Evolutionary conservation across 2,888 invertebrate species (phyloP).

Genomic region (Blomia tropicalis): DNA sequence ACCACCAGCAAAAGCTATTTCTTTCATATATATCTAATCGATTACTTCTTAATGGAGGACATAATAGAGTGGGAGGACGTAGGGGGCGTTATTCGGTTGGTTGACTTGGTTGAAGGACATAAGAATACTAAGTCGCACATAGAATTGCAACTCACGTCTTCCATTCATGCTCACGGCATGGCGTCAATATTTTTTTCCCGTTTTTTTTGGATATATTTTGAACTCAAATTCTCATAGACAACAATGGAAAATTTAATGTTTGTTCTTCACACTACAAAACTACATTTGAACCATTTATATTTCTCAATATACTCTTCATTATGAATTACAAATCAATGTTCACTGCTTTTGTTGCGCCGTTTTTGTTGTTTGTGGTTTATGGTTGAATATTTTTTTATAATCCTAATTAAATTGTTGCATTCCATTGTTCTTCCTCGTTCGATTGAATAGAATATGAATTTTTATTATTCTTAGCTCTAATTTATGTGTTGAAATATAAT

Average conservation of each 20-base stretch:
- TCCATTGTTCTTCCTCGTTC: too few species aligned
- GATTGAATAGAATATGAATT: conserved; percentile 1
- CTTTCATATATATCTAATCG: background rate
- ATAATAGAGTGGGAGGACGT: background rate
- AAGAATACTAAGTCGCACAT: conserved; percentile 9
- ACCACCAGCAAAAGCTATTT: too few species aligned
- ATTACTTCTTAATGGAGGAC: conserved; percentile 2
- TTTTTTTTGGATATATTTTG: background rate
- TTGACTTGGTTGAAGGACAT: too few species aligned
- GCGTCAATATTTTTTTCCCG: background rate
- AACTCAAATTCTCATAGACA: background rate
- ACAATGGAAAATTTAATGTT: background rate
- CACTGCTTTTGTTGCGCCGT: too few species aligned
- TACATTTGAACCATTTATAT: too few species aligned
- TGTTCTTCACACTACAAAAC: background rate
- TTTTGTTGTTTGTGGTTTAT: too few species aligned
- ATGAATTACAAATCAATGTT: too few species aligned
- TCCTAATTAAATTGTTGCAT: too few species aligned
- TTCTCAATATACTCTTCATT: too few species aligned
- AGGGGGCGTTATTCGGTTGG: too few species aligned
- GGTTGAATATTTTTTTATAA: too few species aligned
- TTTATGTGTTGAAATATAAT: too few species aligned
- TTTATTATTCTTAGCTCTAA: conserved; percentile 4
- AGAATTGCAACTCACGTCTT: conserved; percentile 5
- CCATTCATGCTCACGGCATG: background rate